Base-by-base conservation (phyloP, 2,888 invertebrate species). In the Ectobius pallidus region DNA sequence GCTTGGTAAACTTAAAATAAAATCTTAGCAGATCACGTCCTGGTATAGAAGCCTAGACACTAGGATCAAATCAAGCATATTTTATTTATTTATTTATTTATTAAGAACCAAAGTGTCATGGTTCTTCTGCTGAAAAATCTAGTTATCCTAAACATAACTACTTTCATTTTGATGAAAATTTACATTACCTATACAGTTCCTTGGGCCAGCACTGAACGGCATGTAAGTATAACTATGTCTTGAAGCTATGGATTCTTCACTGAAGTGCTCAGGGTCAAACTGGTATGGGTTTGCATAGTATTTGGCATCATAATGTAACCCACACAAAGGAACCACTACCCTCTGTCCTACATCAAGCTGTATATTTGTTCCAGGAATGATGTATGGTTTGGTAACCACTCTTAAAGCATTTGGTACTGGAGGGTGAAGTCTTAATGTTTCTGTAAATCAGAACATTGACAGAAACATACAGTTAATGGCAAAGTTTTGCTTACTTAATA, bases 131-230 rank as follows among this genome's bases (percentile, higher is more conserved):
- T n/a, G n/a, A n/a, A n/a, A n/a, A n/a, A n/a, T n/a, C n/a, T n/a
- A n/a, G n/a, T n/a, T n/a, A n/a, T n/a, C n/a, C n/a, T n/a, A n/a
- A n/a, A n/a, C n/a, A n/a, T n/a, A n/a, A n/a, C n/a, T n/a, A n/a
- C n/a, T n/a, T n/a, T n/a, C n/a, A n/a, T n/a, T n/a, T n/a, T n/a
- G n/a, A n/a, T n/a, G n/a, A n/a, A n/a, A n/a, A n/a, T n/a, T n/a
- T n/a, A n/a, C n/a, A n/a, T n/a, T 49, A 49, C 49, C 49, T 49
- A 49, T 49, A 20, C 49, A 49, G 20, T 49, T 18, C n/a, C 49
- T 49, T 20, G 49, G 49, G 7, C 49, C 49, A 11, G 22, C 20
- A n/a, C n/a, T n/a, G n/a, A n/a, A n/a, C n/a, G n/a, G n/a, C n/a
- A n/a, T n/a, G n/a, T n/a, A n/a, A n/a, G 49, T 49, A 22, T 9